A percentile compares a stretch with the other conserved stretches of the same genome.
Evolutionary conservation across 2,797 vertebrate species (phyloP).

Genomic region (Atherinosoma microstoma): DNA sequence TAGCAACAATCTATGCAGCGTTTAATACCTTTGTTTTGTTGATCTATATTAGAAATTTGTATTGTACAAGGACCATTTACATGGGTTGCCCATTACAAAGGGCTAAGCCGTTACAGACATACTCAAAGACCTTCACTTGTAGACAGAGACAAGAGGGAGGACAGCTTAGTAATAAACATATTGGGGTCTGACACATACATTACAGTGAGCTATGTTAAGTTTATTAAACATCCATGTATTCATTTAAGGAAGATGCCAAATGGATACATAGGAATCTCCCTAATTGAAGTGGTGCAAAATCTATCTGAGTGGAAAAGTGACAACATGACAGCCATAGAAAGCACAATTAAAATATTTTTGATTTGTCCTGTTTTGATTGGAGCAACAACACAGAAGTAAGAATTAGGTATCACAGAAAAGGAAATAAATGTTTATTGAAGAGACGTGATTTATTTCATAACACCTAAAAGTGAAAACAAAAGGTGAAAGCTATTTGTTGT

Average conservation of each 20-base stretch:
- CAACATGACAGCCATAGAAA: conserved; percentile 70
- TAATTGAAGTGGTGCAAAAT: conserved; percentile 70
- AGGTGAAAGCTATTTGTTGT: conserved; percentile 48
- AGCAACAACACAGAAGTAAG: conserved; percentile 59
- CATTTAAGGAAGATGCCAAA: conserved; percentile 71
- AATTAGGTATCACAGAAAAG: conserved; percentile 60
- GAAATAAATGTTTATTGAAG: conserved; percentile 66
- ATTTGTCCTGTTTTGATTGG: conserved; percentile 14
- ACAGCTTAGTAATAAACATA: conserved; percentile 64
- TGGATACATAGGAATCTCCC: conserved; percentile 78
- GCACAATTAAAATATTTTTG: conserved; percentile 53
- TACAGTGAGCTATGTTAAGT: conserved; percentile 42
- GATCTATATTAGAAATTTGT: conserved; percentile 65
- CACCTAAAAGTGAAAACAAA: conserved; percentile 24
- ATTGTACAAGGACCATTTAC: conserved; percentile 85
- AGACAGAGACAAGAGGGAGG: conserved; percentile 78
- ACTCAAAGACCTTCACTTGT: conserved; percentile 73
- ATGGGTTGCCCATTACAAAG: conserved; percentile 85
- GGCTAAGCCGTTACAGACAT: conserved; percentile 73
- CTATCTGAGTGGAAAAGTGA: conserved; percentile 59
- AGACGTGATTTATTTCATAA: conserved; percentile 48
- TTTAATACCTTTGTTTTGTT: conserved; percentile 55
- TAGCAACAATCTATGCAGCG: conserved; percentile 65
- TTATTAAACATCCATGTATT: conserved; percentile 71
- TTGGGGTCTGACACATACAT: conserved; percentile 73